Conservation (phyloP, 1,140 invertebrate genomes). For the Leptinotarsa undecemlineata region DNA sequence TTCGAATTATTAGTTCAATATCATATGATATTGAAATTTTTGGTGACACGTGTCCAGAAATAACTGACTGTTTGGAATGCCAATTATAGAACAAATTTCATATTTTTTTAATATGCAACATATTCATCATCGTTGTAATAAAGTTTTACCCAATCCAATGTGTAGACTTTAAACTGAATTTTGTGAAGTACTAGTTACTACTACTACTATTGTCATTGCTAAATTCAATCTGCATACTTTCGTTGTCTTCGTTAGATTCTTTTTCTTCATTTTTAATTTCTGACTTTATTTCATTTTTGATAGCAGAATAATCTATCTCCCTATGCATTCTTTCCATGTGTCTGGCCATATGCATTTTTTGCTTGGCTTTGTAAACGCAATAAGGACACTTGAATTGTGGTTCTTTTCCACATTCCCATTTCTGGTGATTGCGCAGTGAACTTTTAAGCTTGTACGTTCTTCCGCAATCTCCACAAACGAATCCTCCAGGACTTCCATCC, state of each 20-base stretch:
- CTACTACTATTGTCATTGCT: slow-evolving; percentile 6
- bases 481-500: slow-evolving; percentile 53
- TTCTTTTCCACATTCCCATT: slow-evolving; percentile 79
- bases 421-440: slow-evolving; percentile 81
- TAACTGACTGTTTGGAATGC: no score
- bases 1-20: no score
- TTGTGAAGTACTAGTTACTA: background rate
- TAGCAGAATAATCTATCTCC: slow-evolving; percentile 53
- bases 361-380: slow-evolving; percentile 61
- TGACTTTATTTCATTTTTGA: slow-evolving; percentile 46
- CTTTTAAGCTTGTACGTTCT: slow-evolving; percentile 83
- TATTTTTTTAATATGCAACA: no score
- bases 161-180: no score
- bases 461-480: slow-evolving; percentile 78
- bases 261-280: slow-evolving; percentile 27
- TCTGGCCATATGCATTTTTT: slow-evolving; percentile 68
- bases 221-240: slow-evolving; percentile 8
- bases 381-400: slow-evolving; percentile 62
- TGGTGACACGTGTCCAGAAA: no score
- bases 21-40: no score
- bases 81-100: no score
- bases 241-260: background rate
- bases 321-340: slow-evolving; percentile 88
- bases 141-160: no score
- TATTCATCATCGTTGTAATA: no score